Conservation (phyloP, 1,140 invertebrate species). For the Samia ricini region DNA sequence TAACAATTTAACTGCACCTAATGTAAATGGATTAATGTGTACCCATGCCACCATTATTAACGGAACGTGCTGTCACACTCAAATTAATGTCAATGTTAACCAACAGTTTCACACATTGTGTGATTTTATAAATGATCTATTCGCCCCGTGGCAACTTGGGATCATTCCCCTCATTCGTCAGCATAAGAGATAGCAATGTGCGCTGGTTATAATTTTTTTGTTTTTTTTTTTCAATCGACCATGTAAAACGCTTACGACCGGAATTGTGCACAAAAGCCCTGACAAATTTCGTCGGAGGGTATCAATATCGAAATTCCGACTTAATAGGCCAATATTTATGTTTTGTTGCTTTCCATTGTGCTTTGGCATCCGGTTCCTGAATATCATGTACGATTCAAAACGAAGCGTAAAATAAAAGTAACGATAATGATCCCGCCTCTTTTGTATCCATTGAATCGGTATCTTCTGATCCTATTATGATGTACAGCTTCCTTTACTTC, state of each 20-base stretch:
- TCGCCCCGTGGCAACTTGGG: constrained; percentile 41
- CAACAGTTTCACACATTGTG: constrained; percentile 27
- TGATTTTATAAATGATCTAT: constrained; percentile 14
- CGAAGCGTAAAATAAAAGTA: constrained; percentile 10
- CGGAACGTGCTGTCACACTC: constrained; percentile 24
- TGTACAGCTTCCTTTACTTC: constrained; percentile 58
- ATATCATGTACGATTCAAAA: constrained; percentile 3
- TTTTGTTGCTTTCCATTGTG: constrained; percentile 58
- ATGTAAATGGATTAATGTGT: constrained; percentile 26
- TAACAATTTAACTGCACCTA: constrained; percentile 14
- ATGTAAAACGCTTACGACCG: constrained; percentile 58
- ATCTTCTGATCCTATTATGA: constrained; percentile 36
- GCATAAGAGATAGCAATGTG: constrained; percentile 8
- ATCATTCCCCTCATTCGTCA: constrained; percentile 37
- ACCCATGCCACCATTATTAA: constrained; percentile 31
- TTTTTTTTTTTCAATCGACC: constrained; percentile 47
- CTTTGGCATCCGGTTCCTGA: constrained; percentile 33
- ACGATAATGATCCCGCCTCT: constrained; percentile 5
- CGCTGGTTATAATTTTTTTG: constrained; percentile 10
- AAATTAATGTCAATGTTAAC: constrained; percentile 10
- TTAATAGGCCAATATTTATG: constrained; percentile 70
- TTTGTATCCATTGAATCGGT: background rate
- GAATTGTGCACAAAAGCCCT: constrained; percentile 61
- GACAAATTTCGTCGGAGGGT: constrained; percentile 56
- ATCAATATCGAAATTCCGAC: constrained; percentile 67